Evolutionary conservation across 2,113 vertebrate genomes (phyloP).

Genomic region (Pelmatolapia mariae): DNA sequence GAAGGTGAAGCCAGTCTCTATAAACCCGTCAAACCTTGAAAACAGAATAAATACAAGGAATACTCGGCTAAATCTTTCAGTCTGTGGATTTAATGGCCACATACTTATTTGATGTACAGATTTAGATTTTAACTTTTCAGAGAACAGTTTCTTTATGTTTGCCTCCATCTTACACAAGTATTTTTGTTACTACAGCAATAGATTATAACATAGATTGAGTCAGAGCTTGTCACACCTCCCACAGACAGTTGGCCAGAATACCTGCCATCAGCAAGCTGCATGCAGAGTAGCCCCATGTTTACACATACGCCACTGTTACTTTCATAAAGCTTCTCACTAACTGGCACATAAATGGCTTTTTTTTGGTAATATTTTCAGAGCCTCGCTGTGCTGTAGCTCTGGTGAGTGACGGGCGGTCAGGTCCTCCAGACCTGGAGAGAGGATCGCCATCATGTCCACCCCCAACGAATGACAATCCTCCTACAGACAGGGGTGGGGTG

Average conservation of each 20-base stretch:
- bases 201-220: background rate
- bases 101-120: background rate
- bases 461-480: constrained; percentile 71
- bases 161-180: background rate
- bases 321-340: background rate
- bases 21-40: background rate
- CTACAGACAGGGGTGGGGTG: constrained; percentile 68
- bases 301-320: background rate
- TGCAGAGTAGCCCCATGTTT: background rate
- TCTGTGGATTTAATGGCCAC: background rate
- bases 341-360: background rate
- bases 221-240: constrained; percentile 19
- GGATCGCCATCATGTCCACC: constrained; percentile 66
- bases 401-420: constrained; percentile 64
- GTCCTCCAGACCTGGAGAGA: constrained; percentile 63
- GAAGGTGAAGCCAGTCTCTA: background rate
- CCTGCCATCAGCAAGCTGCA: background rate
- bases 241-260: background rate
- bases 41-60: background rate
- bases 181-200: background rate
- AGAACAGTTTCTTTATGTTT: background rate
- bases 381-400: constrained; percentile 67
- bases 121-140: background rate
- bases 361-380: constrained; percentile 42
- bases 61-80: background rate